Evolutionary conservation across 2,113 vertebrate genomes (phyloP).

Genomic region (Balaenoptera acutorostrata): DNA sequence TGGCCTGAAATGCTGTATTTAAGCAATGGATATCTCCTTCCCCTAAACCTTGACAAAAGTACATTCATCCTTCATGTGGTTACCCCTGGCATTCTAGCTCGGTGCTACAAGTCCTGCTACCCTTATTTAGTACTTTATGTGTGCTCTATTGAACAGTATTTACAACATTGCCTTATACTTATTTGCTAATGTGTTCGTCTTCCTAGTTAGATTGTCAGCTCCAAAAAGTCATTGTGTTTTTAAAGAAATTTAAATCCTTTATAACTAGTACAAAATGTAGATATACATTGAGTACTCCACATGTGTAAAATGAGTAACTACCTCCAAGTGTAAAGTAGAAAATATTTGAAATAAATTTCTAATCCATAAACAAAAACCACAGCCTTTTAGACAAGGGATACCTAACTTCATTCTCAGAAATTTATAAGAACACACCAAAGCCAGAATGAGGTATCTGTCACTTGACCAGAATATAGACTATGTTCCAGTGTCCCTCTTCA

Average conservation of each 20-base stretch:
- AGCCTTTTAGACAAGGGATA: not conserved
- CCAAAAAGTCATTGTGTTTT: not conserved
- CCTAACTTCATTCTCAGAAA: not conserved
- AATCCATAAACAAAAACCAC: not conserved
- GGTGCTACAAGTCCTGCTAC: not conserved
- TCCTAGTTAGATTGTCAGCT: not conserved
- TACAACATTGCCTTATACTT: not conserved
- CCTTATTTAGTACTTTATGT: not conserved
- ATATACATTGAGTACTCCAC: not conserved
- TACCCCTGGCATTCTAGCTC: not conserved
- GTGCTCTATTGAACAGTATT: not conserved
- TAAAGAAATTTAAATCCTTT: not conserved
- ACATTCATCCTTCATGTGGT: not conserved
- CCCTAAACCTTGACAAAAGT: not conserved
- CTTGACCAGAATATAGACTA: not conserved
- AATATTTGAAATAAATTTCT: not conserved
- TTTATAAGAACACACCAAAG: not conserved
- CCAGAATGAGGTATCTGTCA: not conserved
- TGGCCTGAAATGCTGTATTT: not conserved
- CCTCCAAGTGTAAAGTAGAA: not conserved
- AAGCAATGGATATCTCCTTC: not conserved
- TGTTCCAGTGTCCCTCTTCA: not conserved
- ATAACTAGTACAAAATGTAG: not conserved
- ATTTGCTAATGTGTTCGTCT: not conserved
- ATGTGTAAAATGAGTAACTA: not conserved